phyloP scores from a whole-genome alignment of 1,140 invertebrate genomes.

The Tetragonula clypearis region DNA sequence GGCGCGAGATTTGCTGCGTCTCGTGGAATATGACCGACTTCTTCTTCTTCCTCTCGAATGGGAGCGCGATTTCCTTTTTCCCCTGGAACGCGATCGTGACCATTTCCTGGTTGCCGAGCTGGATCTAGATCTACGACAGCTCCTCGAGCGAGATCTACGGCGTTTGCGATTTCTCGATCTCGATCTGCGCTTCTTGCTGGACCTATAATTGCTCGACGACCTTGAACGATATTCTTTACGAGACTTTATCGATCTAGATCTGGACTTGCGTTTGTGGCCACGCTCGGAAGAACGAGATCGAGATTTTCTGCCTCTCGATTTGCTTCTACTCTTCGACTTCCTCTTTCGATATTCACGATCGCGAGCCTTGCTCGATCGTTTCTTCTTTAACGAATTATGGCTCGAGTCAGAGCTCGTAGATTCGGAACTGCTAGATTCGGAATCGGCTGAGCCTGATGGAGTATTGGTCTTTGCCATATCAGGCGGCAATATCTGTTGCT shows the following conservation, averaged over 20 bases:
- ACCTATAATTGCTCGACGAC: constrained; percentile 71
- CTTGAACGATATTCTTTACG: constrained; percentile 71
- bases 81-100: constrained; percentile 71
- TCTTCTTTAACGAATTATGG: constrained; percentile 55
- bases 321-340: constrained; percentile 72
- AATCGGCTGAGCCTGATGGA: constrained; percentile 70
- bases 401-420: constrained; percentile 68
- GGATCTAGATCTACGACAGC: constrained; percentile 64
- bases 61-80: constrained; percentile 70
- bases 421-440: constrained; percentile 69
- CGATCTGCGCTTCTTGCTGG: constrained; percentile 68
- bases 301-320: constrained; percentile 70
- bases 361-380: constrained; percentile 48
- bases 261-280: constrained; percentile 64
- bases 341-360: constrained; percentile 64
- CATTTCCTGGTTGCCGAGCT: constrained; percentile 59
- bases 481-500: constrained; percentile 62
- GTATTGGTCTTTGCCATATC: constrained; percentile 65
- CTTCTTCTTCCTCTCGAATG: constrained; percentile 67
- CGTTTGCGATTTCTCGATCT: constrained; percentile 66
- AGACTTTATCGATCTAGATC: constrained; percentile 70
- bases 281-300: constrained; percentile 73
- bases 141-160: constrained; percentile 70
- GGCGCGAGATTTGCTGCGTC: constrained; percentile 64
- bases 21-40: constrained; percentile 53